phyloP scores from a whole-genome alignment of 2,888 invertebrate species.

The Pharmacophagus antenor region DNA sequence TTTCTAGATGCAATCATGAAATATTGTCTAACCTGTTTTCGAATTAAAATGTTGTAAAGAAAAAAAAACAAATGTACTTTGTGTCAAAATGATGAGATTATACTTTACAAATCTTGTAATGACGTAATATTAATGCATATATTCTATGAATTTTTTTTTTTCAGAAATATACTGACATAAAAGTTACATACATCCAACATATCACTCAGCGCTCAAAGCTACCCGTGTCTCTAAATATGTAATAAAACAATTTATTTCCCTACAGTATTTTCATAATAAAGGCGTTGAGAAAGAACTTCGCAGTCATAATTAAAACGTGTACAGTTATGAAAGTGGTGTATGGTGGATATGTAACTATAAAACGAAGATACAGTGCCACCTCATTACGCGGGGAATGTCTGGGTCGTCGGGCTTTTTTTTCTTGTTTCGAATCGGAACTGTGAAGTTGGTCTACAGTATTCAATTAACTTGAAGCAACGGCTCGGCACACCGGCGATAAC shows the following conservation, averaged over 20 bases:
- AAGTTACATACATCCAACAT: too few relatives aligned
- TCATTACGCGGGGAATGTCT: slow-evolving; percentile 28
- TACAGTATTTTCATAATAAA: not conserved
- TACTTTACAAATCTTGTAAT: too few relatives aligned
- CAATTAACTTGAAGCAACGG: slow-evolving; percentile 13
- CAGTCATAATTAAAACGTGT: slow-evolving; percentile 29
- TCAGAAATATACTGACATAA: too few relatives aligned
- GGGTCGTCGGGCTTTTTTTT: slow-evolving; percentile 13
- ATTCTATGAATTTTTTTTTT: too few relatives aligned
- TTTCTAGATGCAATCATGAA: too few relatives aligned
- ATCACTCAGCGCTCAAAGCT: too few relatives aligned
- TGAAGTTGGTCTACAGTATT: slow-evolving; percentile 21
- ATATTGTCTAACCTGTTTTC: too few relatives aligned
- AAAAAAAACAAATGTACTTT: too few relatives aligned
- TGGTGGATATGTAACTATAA: slow-evolving; percentile 18
- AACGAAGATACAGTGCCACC: slow-evolving; percentile 23
- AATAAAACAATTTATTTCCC: too few relatives aligned
- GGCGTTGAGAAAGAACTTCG: slow-evolving; percentile 9
- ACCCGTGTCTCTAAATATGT: not conserved
- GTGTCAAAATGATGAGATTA: too few relatives aligned
- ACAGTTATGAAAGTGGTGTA: slow-evolving; percentile 27
- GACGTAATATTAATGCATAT: too few relatives aligned
- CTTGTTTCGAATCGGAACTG: slow-evolving; percentile 21
- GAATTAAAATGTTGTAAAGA: too few relatives aligned
- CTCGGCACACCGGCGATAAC: slow-evolving; percentile 3